Evolutionary conservation across 2,797 vertebrate genomes (phyloP).

Genomic region (Buceros bicornis): DNA sequence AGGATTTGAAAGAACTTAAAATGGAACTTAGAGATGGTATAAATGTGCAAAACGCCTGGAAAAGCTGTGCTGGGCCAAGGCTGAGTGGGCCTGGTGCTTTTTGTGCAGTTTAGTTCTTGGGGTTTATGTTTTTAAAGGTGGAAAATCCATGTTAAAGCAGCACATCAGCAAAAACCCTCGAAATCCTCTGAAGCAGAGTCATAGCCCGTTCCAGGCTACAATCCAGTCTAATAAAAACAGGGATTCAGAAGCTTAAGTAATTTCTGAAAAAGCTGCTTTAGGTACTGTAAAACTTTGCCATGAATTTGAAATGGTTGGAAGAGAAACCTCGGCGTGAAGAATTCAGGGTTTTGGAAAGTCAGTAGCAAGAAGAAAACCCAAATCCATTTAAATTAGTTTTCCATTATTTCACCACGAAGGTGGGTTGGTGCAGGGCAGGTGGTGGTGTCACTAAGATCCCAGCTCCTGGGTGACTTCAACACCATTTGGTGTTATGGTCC

Average conservation of each 20-base stretch:
- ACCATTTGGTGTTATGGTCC: not conserved
- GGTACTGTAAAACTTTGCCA: not conserved
- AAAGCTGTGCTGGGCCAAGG: not conserved
- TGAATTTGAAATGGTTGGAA: not conserved
- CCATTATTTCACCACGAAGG: not conserved
- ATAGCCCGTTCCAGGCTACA: not conserved
- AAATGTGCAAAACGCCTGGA: not conserved
- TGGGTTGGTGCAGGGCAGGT: not conserved
- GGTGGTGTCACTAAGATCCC: not conserved
- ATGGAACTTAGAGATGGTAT: not conserved
- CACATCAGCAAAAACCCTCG: fast-evolving
- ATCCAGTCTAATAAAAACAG: not conserved
- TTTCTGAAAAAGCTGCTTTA: conserved; percentile 21
- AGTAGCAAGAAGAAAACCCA: not conserved
- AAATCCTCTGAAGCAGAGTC: not conserved
- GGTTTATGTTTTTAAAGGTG: conserved; percentile 3
- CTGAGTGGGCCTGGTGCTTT: not conserved
- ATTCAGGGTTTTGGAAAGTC: not conserved
- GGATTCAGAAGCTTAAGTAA: not conserved
- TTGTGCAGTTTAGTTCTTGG: not conserved
- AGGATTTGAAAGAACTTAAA: not conserved
- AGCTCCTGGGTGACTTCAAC: not conserved
- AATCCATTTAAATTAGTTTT: not conserved
- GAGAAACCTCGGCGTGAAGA: not conserved
- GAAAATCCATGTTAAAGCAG: not conserved